Evolutionary conservation across 1,140 invertebrate genomes (phyloP).

Genomic region (Trichonephila inaurata): DNA sequence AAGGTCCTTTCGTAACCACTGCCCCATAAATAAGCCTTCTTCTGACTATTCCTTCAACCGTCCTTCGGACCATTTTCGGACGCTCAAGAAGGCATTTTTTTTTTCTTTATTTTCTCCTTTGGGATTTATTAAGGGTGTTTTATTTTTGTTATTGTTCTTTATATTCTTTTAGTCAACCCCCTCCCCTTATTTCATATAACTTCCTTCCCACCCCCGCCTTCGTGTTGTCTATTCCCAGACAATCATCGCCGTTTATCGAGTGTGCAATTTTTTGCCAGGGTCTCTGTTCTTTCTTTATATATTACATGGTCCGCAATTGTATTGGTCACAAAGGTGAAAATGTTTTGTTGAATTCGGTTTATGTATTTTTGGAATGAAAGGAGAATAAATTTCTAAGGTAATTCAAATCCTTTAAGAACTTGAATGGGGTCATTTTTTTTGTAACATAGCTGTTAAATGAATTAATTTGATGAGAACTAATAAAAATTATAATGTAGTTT

Average conservation of each 20-base stretch:
- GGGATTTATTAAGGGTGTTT: constrained; percentile 16
- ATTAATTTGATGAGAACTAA: no score
- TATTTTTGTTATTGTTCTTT: neutral
- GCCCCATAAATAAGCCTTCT: constrained; percentile 10
- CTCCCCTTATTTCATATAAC: neutral
- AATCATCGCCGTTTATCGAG: constrained; percentile 30
- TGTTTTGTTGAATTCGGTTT: no score
- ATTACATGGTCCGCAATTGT: no score
- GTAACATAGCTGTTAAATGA: no score
- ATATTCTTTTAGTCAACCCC: neutral
- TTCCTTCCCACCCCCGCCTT: neutral
- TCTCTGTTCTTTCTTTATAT: no score
- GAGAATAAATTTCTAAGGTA: no score
- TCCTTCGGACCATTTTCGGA: constrained; percentile 25
- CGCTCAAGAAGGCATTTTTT: neutral
- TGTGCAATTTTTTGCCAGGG: constrained; percentile 7
- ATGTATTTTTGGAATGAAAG: no score
- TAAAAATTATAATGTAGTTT: no score
- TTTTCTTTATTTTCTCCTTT: neutral
- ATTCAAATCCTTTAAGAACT: no score
- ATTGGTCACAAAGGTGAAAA: no score
- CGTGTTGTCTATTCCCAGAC: constrained; percentile 7
- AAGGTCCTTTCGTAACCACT: constrained; percentile 30
- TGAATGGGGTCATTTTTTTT: no score
- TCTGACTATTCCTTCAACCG: neutral